phyloP scores from a whole-genome alignment of 2,888 invertebrate genomes.

The Tipula vernalis region DNA sequence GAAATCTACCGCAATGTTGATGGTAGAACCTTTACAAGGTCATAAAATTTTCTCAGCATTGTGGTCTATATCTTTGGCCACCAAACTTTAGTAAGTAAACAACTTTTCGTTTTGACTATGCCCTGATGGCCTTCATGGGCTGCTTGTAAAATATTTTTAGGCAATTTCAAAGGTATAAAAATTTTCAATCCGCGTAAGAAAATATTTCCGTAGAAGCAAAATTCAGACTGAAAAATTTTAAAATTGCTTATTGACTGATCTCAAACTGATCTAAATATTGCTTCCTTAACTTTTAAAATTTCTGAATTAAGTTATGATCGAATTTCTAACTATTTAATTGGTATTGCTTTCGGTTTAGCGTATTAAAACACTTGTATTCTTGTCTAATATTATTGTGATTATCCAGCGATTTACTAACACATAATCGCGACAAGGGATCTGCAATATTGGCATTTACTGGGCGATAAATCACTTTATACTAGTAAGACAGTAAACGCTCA shows the following conservation, averaged over 20 bases:
- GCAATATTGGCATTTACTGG: no score
- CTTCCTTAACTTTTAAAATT: no score
- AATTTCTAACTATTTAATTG: no score
- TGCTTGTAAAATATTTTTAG: neutral
- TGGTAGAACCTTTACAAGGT: neutral
- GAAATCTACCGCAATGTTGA: neutral
- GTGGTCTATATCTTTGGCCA: neutral
- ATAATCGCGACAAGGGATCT: no score
- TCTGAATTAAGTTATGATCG: no score
- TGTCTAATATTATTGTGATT: no score
- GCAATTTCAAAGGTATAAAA: neutral
- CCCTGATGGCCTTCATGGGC: neutral
- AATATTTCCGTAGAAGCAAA: no score
- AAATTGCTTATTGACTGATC: neutral
- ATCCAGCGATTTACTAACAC: no score
- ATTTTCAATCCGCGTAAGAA: neutral
- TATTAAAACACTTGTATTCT: no score
- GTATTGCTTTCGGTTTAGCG: no score
- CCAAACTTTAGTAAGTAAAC: neutral
- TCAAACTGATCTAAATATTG: neutral
- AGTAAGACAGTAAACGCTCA: neutral
- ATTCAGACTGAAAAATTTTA: no score
- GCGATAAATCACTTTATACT: no score
- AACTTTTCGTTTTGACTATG: neutral
- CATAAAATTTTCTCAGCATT: neutral